Evolutionary conservation across 2,888 invertebrate genomes (phyloP).

Genomic region (Himalopsyche tibetana): DNA sequence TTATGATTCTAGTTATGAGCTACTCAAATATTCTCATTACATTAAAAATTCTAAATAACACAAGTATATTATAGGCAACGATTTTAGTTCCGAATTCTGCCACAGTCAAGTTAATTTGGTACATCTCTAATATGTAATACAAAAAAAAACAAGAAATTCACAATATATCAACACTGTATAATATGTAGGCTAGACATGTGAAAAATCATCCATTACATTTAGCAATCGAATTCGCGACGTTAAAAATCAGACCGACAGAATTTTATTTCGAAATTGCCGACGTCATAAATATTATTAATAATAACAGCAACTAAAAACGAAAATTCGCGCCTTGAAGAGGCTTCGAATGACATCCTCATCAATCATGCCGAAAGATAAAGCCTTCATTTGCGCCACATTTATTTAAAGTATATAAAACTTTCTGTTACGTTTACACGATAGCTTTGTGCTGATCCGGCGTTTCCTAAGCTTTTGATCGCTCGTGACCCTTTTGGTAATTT

Average conservation of each 20-base stretch:
- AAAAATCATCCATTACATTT: no score
- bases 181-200: no score
- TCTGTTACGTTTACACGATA: conserved; percentile 6
- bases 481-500: neutral
- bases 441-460: neutral
- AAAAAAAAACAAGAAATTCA: no score
- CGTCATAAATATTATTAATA: neutral
- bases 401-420: conserved; percentile 2
- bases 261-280: conserved; percentile 6
- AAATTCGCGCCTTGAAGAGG: neutral
- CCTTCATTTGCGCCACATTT: conserved; percentile 28
- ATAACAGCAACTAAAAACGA: neutral
- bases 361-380: conserved; percentile 7
- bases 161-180: no score
- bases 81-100: no score
- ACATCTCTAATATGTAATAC: no score
- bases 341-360: neutral
- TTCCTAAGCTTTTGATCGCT: neutral
- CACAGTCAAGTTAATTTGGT: no score
- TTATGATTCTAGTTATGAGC: no score
- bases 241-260: neutral
- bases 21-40: no score
- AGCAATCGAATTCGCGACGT: neutral
- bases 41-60: no score
- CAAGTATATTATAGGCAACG: no score